Evolutionary conservation across 2,113 vertebrate species (phyloP).

Genomic region (Odobenus rosmarus): DNA sequence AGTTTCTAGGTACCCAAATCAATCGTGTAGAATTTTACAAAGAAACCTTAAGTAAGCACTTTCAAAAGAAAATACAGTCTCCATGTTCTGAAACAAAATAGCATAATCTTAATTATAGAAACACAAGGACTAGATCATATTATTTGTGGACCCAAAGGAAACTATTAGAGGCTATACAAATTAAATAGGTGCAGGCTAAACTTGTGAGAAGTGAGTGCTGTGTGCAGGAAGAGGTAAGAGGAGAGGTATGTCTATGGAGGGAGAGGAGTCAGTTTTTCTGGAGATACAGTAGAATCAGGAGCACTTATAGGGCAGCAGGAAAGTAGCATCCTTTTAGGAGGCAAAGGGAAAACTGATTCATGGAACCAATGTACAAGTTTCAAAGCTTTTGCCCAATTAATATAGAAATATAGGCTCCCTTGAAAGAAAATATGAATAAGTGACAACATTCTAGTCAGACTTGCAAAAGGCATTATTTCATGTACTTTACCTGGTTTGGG

Average conservation of each 20-base stretch:
- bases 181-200: not conserved
- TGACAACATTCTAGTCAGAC: not conserved
- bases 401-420: not conserved
- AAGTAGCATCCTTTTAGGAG: not conserved
- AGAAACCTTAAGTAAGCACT: not conserved
- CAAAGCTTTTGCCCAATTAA: not conserved
- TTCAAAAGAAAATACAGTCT: constrained; percentile 37
- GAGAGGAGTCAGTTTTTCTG: not conserved
- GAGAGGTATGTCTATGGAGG: not conserved
- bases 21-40: not conserved
- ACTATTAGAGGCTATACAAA: not conserved
- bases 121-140: not conserved
- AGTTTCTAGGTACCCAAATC: constrained; percentile 18
- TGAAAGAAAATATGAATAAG: not conserved
- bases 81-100: not conserved
- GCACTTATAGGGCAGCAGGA: not conserved
- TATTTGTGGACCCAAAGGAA: not conserved
- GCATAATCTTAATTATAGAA: not conserved
- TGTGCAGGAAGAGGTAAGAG: not conserved
- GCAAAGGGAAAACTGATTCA: not conserved
- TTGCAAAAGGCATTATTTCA: not conserved
- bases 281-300: not conserved
- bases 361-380: not conserved
- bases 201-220: not conserved
- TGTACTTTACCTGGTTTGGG: not conserved